phyloP scores from a whole-genome alignment of 2,113 vertebrate species.

The Rhizomys pruinosus region DNA sequence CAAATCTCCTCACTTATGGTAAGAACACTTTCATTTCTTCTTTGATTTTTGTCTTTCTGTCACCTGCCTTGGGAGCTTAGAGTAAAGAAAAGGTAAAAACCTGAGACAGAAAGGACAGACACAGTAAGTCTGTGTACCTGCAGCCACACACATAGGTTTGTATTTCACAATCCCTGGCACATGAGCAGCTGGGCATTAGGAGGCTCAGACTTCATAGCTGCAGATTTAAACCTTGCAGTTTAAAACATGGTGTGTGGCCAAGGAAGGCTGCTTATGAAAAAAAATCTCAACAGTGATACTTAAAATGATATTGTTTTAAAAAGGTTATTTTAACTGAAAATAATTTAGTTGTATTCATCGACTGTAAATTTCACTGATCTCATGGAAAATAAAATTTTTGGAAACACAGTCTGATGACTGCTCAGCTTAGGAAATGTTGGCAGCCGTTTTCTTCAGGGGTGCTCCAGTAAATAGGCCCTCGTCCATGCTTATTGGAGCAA shows the following conservation, averaged over 20 bases:
- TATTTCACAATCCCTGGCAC: background rate
- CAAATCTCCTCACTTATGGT: background rate
- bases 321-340: conserved; percentile 46
- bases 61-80: conserved; percentile 25
- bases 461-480: background rate
- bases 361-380: conserved; percentile 2
- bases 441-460: background rate
- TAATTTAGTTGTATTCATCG: conserved; percentile 47
- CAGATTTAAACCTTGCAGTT: background rate
- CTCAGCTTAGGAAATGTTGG: conserved; percentile 21
- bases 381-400: conserved; percentile 37
- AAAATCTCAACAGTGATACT: background rate
- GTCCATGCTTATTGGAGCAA: background rate
- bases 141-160: background rate
- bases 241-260: conserved; percentile 16
- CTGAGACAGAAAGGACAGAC: background rate
- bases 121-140: conserved; percentile 26
- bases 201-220: background rate
- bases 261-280: background rate
- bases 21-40: conserved; percentile 59
- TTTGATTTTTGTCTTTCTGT: conserved; percentile 43
- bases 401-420: background rate
- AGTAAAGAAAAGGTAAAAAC: conserved; percentile 42
- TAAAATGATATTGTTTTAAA: background rate
- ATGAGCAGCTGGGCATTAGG: background rate